phyloP scores from a whole-genome alignment of 2,888 invertebrate species.

The Epicampocera succincta region DNA sequence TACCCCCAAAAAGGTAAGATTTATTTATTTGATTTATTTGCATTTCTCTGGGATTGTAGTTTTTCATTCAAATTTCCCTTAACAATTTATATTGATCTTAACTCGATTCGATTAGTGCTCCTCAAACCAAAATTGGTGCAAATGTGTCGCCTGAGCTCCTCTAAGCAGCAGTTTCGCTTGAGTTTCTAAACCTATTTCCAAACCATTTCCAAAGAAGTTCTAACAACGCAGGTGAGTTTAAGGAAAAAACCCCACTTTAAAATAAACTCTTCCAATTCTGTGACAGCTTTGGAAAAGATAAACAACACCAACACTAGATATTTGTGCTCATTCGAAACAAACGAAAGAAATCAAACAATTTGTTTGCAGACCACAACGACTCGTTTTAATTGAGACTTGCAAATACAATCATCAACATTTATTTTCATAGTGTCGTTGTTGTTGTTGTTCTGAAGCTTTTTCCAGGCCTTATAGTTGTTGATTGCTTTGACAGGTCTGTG shows the following conservation, averaged over 20 bases:
- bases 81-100: too few relatives aligned
- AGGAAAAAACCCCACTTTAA: conserved; percentile 4
- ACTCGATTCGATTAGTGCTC: too few relatives aligned
- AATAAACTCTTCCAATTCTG: conserved; percentile 46
- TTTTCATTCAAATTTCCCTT: too few relatives aligned
- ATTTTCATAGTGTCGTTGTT: conserved; percentile 21
- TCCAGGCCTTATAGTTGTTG: conserved; percentile 32
- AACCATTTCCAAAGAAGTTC: not conserved
- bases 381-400: conserved; percentile 51
- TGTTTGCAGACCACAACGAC: conserved; percentile 7
- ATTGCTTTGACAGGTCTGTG: conserved; percentile 55
- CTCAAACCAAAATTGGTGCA: too few relatives aligned
- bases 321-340: too few relatives aligned
- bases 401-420: conserved; percentile 63
- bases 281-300: conserved; percentile 41
- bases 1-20: too few relatives aligned
- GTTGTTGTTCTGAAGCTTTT: conserved; percentile 16
- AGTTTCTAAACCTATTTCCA: too few relatives aligned
- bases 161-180: too few relatives aligned
- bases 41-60: too few relatives aligned
- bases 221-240: not conserved
- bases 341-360: conserved; percentile 35
- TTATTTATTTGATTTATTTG: too few relatives aligned
- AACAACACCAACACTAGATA: not conserved
- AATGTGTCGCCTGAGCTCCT: too few relatives aligned